Base-by-base conservation (phyloP, 1,140 invertebrate genomes). In the Magallana gigas region DNA sequence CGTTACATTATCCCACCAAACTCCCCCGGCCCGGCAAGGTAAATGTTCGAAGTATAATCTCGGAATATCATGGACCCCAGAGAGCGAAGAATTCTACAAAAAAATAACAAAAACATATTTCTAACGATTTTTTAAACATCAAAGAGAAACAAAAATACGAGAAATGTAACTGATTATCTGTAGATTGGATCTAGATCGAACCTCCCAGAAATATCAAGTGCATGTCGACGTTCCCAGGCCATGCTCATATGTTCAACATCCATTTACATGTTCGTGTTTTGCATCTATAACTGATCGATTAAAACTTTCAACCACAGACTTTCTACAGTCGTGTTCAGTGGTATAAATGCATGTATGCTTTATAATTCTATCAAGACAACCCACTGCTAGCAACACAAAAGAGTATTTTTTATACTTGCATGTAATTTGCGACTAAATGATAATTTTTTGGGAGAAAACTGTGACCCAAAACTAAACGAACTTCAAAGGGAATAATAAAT, bases 31-130 rank as follows among this genome's bases (percentile, higher is more conserved):
- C 68, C 8, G 68, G 23, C 68, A 76, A 76, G 68, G 68, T 76
- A 76, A 76, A 76, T 76, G 68, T 76, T 76, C 68, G 68, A 29
- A 18, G 68, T 23, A 6, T 76, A 76, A 76, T 76, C 68, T 12
- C 23, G 12, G 23, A 48, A 18, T 76, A 76, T 76, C 68, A 76
- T 29, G 68, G 68, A 76, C 68, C 68, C 68, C 68, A 76, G 23
- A 76, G 68, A 29, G 68, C 68, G 68, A 76, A 76, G 68, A 76
- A 76, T 76, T 76, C 23, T 29, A 76, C 23, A 18, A 76, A 76
- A 76, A 76, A 29, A 76, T 76, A 76, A 76, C 68, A 76, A 76
- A 76, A 76, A 76, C 68, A 76, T 76, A 76, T 76, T 76, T 76
- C 68, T 76, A 76, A 76, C 68, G 68, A 76, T 76, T 76, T 76